Base-by-base conservation (phyloP, 1,140 invertebrate species). In the Coenobita brevimanus region DNA sequence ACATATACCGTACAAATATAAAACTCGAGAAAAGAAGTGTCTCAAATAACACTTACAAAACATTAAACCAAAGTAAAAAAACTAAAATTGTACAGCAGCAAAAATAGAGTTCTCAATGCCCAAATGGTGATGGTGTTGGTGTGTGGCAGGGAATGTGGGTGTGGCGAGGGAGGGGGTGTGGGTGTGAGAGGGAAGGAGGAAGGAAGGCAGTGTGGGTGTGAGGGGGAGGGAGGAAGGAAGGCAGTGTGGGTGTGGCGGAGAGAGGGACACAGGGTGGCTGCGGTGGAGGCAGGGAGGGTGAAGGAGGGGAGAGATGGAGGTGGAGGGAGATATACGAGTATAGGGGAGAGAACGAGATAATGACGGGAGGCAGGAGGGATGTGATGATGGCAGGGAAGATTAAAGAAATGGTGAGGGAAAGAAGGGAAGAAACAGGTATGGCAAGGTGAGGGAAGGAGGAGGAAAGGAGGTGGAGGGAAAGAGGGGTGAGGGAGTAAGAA, bases 251-350 rank as follows among this genome's bases (percentile, higher is more conserved):
- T 50, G 75, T 21, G 50, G 33, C 21, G 21, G 75, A 78, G 24
- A 27, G 43, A 78, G 24, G 30, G 27, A 30, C 15, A 69, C 10
- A 76, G 13, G 10, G 10, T 41, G 38, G 24, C 73, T 10, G 27
- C 21, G 10, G n/a, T 38, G 30, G 41, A 10, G 30, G n/a, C 41
- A 30, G 3, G 1, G 36, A 54, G 24, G 46, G 36, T 13, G 27
- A 46, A 79, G 43, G 54, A 27, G 24, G 43, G 54, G 41, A 79
- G 46, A n/a, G n/a, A 54, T 24, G 54, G 46, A 54, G 46, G 54
- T 38, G 54, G 76, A 79, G 76, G 54, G 76, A 79, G 76, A 79
- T 38, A 54, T 38, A 54, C 24, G 36, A 33, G 36, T 38, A 79
- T 38, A 79, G 76, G 54, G 76, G 54, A 46, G 54, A 46, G 54